A percentile compares a stretch with the other conserved stretches of the same genome.
phyloP scores from a whole-genome alignment of 2,888 invertebrate genomes.

The Miltochrista miniata region DNA sequence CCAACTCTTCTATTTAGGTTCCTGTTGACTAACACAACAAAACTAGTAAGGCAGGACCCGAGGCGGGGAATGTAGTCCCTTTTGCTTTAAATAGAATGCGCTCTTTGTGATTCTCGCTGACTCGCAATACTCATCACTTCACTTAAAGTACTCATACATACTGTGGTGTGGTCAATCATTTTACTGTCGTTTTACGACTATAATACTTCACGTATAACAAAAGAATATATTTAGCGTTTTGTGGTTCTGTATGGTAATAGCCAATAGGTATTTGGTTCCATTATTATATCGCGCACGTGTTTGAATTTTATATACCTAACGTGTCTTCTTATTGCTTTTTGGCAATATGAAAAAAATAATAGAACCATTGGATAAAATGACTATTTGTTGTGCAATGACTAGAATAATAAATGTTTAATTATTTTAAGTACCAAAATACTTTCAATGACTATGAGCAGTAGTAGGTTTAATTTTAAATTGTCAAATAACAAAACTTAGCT shows the following conservation, averaged over 20 bases:
- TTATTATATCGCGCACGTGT: not conserved
- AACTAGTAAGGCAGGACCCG: constrained; percentile 33
- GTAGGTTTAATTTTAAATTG: too few relatives aligned
- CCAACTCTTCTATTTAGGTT: constrained; percentile 39
- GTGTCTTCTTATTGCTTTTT: not conserved
- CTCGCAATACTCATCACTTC: constrained; percentile 22
- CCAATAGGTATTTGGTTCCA: not conserved
- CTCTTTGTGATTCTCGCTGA: constrained; percentile 24
- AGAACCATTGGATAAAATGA: too few relatives aligned
- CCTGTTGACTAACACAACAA: constrained; percentile 39
- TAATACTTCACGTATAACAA: constrained; percentile 1
- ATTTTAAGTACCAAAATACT: too few relatives aligned
- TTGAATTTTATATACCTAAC: not conserved
- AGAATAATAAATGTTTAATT: too few relatives aligned
- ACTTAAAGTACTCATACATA: constrained; percentile 2
- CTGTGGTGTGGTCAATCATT: constrained; percentile 1
- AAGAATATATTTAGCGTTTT: not conserved
- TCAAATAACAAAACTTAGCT: too few relatives aligned
- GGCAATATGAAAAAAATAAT: too few relatives aligned
- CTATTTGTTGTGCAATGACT: too few relatives aligned
- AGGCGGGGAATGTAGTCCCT: constrained; percentile 50
- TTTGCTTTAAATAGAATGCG: constrained; percentile 41
- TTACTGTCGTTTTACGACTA: constrained; percentile 2
- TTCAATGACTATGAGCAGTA: too few relatives aligned
- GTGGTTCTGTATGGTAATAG: not conserved